These are phyloP conservation scores for Eretmochelys imbricata DNA, from an alignment of 2,113 vertebrate genomes.

Conservation along the genomic window DNA sequence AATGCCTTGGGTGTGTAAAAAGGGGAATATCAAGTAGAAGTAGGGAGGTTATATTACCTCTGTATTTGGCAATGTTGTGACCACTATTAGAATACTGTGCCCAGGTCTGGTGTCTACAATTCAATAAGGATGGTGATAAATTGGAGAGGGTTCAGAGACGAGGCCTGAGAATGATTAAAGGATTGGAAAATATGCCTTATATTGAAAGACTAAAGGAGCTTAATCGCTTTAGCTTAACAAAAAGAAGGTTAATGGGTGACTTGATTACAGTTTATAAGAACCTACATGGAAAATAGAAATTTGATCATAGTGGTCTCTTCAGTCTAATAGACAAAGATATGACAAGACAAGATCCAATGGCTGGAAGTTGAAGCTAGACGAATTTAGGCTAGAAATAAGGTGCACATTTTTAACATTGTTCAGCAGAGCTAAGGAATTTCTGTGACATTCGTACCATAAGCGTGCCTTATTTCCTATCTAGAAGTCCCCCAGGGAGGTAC, in stretches of 20 bases:
- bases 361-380: not conserved
- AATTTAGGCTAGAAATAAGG: not conserved
- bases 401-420: not conserved
- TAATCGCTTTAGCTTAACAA: not conserved
- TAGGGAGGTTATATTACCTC: not conserved
- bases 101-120: rapidly evolving
- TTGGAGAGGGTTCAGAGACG: not conserved
- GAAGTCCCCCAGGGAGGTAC: not conserved
- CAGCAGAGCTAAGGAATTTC: not conserved
- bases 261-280: not conserved
- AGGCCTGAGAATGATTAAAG: not conserved
- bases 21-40: not conserved
- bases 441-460: not conserved
- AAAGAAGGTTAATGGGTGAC: not conserved
- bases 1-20: rapidly evolving
- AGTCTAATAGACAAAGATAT: not conserved
- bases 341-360: not conserved
- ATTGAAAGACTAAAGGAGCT: not conserved
- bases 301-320: not conserved
- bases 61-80: not conserved
- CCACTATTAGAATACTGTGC: not conserved
- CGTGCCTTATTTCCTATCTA: not conserved
- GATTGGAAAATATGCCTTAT: not conserved
- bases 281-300: not conserved
- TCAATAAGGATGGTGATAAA: not conserved